A percentile compares a stretch with the other conserved stretches of the same genome.
These are phyloP conservation scores for Griposia aprilina DNA, from an alignment of 2,888 invertebrate species.

Conservation along the genomic window DNA sequence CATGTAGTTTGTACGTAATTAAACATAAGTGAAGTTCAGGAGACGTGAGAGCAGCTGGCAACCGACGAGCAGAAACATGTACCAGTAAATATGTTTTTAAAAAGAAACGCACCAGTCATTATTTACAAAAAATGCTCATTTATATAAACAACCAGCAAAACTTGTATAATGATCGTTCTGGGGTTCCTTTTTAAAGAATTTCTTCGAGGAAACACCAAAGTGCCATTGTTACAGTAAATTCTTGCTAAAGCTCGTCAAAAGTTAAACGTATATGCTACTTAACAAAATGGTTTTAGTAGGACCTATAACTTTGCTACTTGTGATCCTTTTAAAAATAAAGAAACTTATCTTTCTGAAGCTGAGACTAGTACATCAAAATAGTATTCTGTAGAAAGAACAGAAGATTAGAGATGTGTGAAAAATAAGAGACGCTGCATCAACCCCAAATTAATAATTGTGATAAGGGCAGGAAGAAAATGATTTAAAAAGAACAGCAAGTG, in stretches of 20 bases:
- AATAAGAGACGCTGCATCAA: not conserved
- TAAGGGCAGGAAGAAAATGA: not conserved
- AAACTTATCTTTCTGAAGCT: not conserved
- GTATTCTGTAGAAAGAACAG: not conserved
- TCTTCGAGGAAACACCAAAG: slow-evolving; percentile 31
- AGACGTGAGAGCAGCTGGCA: slow-evolving; percentile 57
- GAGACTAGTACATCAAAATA: not conserved
- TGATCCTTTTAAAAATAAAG: slow-evolving; percentile 20
- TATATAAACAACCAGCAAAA: slow-evolving; percentile 34
- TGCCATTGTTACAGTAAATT: slow-evolving; percentile 33
- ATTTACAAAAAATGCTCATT: slow-evolving; percentile 38
- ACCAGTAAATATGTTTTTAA: not conserved
- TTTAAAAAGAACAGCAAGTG: not conserved
- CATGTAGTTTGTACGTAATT: slow-evolving; percentile 25
- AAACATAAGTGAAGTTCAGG: slow-evolving; percentile 23
- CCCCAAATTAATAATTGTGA: not conserved
- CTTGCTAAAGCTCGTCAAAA: slow-evolving; percentile 49
- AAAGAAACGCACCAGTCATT: slow-evolving; percentile 30
- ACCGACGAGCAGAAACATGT: slow-evolving; percentile 30
- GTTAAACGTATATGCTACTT: slow-evolving; percentile 39
- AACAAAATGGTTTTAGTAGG: slow-evolving; percentile 38
- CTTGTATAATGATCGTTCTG: slow-evolving; percentile 37
- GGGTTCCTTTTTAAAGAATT: slow-evolving; percentile 30
- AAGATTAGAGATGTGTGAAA: not conserved
- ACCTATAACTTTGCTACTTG: slow-evolving; percentile 16